Evolutionary conservation across 2,113 vertebrate species (phyloP), one percentile per base, ranked within the genome.

Genomic region (Proterorhinus semilunaris): DNA sequence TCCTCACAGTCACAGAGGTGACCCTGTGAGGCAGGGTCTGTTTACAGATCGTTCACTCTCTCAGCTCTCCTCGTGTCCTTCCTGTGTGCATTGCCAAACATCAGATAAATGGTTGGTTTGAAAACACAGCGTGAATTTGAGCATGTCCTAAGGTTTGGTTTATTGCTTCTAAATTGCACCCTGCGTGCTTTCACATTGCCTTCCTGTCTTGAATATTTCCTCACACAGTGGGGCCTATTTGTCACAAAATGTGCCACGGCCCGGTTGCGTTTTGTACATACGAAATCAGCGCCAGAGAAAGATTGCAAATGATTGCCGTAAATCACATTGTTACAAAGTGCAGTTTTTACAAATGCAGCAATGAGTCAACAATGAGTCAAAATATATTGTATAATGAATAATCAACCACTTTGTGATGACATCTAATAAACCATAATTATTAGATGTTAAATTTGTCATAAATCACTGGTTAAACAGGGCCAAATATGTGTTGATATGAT

Each of bases 401-500:
- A 36, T 36, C 4, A 36, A 36, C 27, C 5, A 10, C 42, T 9
- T 44, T 61, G 44, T 4, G 8, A 61, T 5, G 15, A n/a, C 42
- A 45, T 44, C 36, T 61, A 11, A 16, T 61, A 61, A 61, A 44
- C 16, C 36, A n/a, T 45, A 7, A 61, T 61, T 45, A 44, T 61
- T 61, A 44, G 58, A 4, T 9, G 58, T 15, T 61, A n/a, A 44
- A 44, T 61, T 44, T n/a, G 8, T 15, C 58, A 45, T 61, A 15
- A 61, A 6, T 15, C 13, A 16, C 42, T 45, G 12, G 3, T 61
- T 61, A 61, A 61, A 44, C 42, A 61, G 42, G 43, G 58, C 42
- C 7, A 61, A 61, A 61, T 58, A 61, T 61, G 58, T 61, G 58
- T 44, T n/a, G 58, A 61, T 42, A 61, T 61, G 42, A 61, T 61